These are phyloP conservation scores for Pterocles burchelli DNA, from an alignment of 2,113 vertebrate species.

Conservation along the genomic window DNA sequence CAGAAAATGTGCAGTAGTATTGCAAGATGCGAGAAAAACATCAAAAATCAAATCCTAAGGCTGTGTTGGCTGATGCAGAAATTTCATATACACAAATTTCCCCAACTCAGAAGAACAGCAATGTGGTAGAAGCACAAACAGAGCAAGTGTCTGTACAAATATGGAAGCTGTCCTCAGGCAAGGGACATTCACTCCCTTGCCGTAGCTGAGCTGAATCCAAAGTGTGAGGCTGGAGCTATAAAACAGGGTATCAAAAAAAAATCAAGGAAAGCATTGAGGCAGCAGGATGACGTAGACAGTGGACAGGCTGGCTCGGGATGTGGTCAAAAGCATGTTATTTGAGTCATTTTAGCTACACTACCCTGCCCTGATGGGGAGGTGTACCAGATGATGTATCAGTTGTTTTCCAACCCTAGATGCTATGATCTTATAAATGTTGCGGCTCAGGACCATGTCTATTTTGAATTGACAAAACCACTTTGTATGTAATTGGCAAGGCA, in stretches of 20 bases:
- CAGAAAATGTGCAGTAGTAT: not conserved
- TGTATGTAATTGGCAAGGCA: conserved; percentile 9
- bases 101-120: not conserved
- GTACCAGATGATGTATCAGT: not conserved
- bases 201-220: not conserved
- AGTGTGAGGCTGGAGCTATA: not conserved
- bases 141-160: not conserved
- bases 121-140: not conserved
- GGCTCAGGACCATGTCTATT: conserved; percentile 31
- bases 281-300: not conserved
- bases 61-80: not conserved
- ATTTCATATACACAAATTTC: not conserved
- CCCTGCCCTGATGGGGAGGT: conserved; percentile 1
- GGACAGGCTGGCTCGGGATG: not conserved
- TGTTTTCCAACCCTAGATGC: conserved; percentile 22
- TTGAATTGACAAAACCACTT: conserved; percentile 40
- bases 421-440: conserved; percentile 27
- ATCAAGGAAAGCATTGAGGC: not conserved
- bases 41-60: not conserved
- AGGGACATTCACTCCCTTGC: not conserved
- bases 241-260: not conserved
- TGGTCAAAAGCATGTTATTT: conserved; percentile 34
- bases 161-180: not conserved
- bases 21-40: not conserved
- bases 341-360: conserved; percentile 2